Evolutionary conservation across 2,797 vertebrate genomes (phyloP).

Genomic region (Myioborus miniatus): DNA sequence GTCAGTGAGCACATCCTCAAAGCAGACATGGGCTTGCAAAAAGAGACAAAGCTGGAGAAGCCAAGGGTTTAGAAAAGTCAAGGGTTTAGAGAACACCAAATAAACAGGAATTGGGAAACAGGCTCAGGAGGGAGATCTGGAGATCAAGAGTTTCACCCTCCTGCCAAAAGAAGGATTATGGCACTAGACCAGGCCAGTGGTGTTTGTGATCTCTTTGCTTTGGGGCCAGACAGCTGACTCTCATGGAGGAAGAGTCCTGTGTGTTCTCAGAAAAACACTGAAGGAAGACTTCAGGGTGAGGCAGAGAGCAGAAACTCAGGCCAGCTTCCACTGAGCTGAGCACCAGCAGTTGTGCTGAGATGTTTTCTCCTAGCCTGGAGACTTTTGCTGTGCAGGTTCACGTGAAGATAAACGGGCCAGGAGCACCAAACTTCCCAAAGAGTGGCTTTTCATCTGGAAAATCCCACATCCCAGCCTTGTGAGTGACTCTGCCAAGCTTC

Average conservation of each 20-base stretch:
- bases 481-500: not conserved
- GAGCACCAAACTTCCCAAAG: not conserved
- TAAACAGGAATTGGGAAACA: not conserved
- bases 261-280: not conserved
- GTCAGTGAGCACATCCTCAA: not conserved
- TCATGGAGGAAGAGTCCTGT: not conserved
- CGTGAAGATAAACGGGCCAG: not conserved
- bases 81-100: not conserved
- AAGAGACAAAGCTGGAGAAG: not conserved
- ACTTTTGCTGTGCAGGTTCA: not conserved
- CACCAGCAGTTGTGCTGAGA: not conserved
- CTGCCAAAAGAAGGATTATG: not conserved
- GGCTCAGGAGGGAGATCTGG: not conserved
- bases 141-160: not conserved
- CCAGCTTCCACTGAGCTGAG: not conserved
- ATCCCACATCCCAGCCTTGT: not conserved
- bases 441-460: not conserved
- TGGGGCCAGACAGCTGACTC: not conserved
- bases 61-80: not conserved
- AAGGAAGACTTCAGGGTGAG: not conserved
- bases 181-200: not conserved
- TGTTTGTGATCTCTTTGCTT: not conserved
- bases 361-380: not conserved
- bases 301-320: not conserved
- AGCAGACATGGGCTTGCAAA: fast-evolving